Base-by-base conservation (phyloP, 2,888 invertebrate species). In the Plemyria rubiginata region DNA sequence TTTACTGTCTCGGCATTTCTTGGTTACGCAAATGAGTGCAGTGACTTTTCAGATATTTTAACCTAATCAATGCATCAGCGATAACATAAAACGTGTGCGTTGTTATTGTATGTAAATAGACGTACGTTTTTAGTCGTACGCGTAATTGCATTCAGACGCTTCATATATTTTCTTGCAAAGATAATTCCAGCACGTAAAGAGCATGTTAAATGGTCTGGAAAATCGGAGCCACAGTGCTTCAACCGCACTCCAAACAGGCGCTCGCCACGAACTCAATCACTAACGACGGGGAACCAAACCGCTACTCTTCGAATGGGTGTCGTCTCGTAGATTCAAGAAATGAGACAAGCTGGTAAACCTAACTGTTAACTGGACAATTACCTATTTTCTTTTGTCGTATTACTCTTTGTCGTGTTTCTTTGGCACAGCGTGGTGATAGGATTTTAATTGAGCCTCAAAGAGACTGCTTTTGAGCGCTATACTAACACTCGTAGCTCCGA, bases 211-310 rank as follows among this genome's bases (percentile, higher is more conserved):
- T 73, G 71, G 74, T 68, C 70, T 63, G 71, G 72, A 68, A 74
- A 78, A 79, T 80, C 66, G 65, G 68, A 60, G 61, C 60, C 55
- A 59, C 71, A 74, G 72, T 71, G 70, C 76, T 72, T 74, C 67
- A 68, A 75, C 75, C 70, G 69, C 70, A 73, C 73, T 72, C 73
- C 74, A 72, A 79, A 77, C 76, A 77, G 75, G 58, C 59, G 41
- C 56, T 63, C 61, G 84, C 86, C 86, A 75, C 86, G 85, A 81
- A 79, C 73, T 76, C 71, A 72, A 82, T 82, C 75, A 70, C 72
- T 79, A 78, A 75, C 77, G 80, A 73, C 70, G 77, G 74, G 73
- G 73, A 77, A 81, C 80, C 63, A 63, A 75, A 81, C 81, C 79
- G 78, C 81, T 80, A 71, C 68, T 70, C 71, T 54, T 66, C 63